A percentile compares a stretch with the other conserved stretches of the same genome.
phyloP scores from a whole-genome alignment of 1,140 invertebrate genomes.

The Formica selysi region DNA sequence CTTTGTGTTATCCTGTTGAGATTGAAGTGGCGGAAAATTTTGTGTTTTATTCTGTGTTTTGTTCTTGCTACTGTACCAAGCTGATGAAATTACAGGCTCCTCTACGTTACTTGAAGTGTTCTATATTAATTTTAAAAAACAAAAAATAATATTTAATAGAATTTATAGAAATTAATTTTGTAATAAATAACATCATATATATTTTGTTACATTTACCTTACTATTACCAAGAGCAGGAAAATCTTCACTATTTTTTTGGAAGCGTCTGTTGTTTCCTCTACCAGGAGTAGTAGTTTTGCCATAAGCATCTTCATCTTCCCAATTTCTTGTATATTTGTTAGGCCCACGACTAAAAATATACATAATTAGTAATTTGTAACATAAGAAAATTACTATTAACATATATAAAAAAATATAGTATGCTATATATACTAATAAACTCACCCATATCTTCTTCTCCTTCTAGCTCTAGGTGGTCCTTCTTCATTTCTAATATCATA shows the following conservation, averaged over 20 bases:
- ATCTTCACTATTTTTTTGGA: constrained; percentile 82
- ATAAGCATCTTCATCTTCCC: constrained; percentile 97
- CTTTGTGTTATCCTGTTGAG: constrained; percentile 79
- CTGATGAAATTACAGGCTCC: constrained; percentile 85
- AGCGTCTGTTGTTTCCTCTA: constrained; percentile 72
- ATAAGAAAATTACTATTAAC: too few relatives aligned
- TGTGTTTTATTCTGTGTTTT: constrained; percentile 80
- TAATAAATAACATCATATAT: background rate
- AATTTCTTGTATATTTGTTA: constrained; percentile 96
- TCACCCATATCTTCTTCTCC: constrained; percentile 94
- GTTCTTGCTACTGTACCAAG: constrained; percentile 86
- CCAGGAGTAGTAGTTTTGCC: constrained; percentile 81
- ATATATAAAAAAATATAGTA: too few relatives aligned
- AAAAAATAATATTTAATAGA: constrained; percentile 26
- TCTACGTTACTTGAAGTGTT: constrained; percentile 74
- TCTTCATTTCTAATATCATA: constrained; percentile 98
- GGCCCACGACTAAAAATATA: constrained; percentile 91
- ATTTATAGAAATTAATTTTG: background rate
- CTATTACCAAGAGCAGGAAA: constrained; percentile 83
- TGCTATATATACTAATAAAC: constrained; percentile 12
- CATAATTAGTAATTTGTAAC: background rate
- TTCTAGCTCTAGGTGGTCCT: constrained; percentile 94
- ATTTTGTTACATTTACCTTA: constrained; percentile 74
- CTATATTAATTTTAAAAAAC: constrained; percentile 60
- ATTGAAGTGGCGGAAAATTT: constrained; percentile 83